Base-by-base conservation (phyloP, 2,113 vertebrate species). In the Pao palembangensis region DNA sequence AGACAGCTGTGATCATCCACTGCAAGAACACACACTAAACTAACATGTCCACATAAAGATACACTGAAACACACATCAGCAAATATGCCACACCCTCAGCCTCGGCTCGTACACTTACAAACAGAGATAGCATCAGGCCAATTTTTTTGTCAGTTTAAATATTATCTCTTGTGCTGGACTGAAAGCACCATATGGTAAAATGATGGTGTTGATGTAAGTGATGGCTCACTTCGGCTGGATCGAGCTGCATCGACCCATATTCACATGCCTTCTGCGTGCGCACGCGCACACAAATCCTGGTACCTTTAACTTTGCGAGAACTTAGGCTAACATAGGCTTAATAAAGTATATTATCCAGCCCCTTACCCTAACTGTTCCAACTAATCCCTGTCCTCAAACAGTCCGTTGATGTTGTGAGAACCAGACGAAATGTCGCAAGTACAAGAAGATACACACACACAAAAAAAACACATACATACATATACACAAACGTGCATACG, bases 151-250 rank as follows among this genome's bases (percentile, higher is more conserved):
- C 81, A 85, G 85, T 69, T 79, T 78, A 88, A 87, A 90, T 89
- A 87, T 87, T 86, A 87, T 88, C 81, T 87, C 82, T 84, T 76
- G 80, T 81, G 84, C 80, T 91, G 90, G 85, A 86, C 84, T 84
- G 85, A 89, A 88, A 82, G 90, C 85, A 72, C 85, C 86, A 88
- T 89, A 89, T 89, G 87, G 88, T 85, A 84, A 86, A 85, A 82
- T 81, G 73, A 81, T 80, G 80, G 80, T 77, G 80, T 76, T 81
- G 84, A 87, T 81, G 68, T 91, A 87, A 91, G 71, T 91, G 88
- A 90, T 88, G 84, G 88, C 87, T 89, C 79, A 87, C 81, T 91
- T 76, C 78, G 70, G 69, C 84, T 80, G 85, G 79, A 88, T 86
- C 79, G 79, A 76, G 74, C 86, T 82, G 76, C 82, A 90, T 89